These are phyloP conservation scores for Macrochelys suwanniensis DNA, from an alignment of 2,797 vertebrate genomes.

Conservation along the genomic window DNA sequence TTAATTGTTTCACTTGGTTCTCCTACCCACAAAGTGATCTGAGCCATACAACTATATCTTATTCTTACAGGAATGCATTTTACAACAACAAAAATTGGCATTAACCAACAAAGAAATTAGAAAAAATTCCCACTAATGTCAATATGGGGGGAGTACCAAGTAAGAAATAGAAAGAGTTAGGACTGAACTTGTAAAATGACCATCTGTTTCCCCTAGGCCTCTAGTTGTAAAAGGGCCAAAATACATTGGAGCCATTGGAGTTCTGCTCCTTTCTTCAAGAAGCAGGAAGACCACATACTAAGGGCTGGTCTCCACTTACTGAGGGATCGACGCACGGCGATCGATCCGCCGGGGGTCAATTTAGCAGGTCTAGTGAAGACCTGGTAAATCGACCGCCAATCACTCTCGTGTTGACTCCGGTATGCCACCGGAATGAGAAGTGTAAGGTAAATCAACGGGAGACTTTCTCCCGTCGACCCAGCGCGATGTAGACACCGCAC, in stretches of 20 bases:
- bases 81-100: background rate
- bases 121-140: background rate
- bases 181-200: background rate
- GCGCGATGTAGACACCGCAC: no score
- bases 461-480: no score
- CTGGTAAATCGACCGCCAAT: no score
- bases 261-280: background rate
- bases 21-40: background rate
- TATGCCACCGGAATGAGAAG: no score
- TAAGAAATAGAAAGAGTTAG: background rate
- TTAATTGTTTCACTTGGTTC: background rate
- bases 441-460: no score
- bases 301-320: no score
- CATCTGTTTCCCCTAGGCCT: rapidly evolving
- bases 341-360: no score
- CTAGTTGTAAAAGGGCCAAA: background rate
- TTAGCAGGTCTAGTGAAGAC: no score
- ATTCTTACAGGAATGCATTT: background rate
- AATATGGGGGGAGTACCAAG: background rate
- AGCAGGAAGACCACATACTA: background rate
- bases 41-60: background rate
- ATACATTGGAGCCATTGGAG: no score
- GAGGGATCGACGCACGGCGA: no score
- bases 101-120: background rate
- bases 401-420: no score